Base-by-base conservation (phyloP, 1,140 invertebrate genomes). In the Araneus ventricosus region DNA sequence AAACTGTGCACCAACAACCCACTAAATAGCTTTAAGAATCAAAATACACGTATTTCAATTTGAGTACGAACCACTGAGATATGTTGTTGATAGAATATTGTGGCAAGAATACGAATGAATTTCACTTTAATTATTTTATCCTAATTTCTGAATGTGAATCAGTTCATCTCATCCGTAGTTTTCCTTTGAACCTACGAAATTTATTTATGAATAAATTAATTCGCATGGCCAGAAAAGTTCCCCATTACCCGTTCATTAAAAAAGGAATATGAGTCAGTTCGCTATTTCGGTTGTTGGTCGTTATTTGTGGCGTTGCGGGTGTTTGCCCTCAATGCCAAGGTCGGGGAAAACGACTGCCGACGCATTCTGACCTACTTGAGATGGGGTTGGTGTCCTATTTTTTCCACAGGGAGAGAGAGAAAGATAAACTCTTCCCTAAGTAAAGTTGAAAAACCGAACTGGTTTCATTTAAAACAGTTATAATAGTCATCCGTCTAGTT, bases 251-350 rank as follows among this genome's bases (percentile, higher is more conserved):
- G 59, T 4, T 52, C 45, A 52, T 52, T 52, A 52, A 52, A 27
- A 27, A 67, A 6, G 61, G 27, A 14, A 17, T 3, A 22, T 75
- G 70, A 75, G 1, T 37, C 70, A 75, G 1, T 37, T 30, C 30
- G 30, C 70, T 20, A 34, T 37, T 34, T n/a, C 20, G 22, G 45
- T 67, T 10, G 30, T 37, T 34, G 70, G 34, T 3, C 70, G 63
- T 67, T 75, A 75, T 75, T 75, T 75, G n/a, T 67, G 63, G 63
- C 63, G 27, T 27, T 27, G 70, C 27, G 70, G 70, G 70, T 20
- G 70, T 34, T 6, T 75, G 70, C 14, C 70, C 70, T 75, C 70
- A 75, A 75, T 75, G 34, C 30, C 70, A 75, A 75, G 70, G 70
- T 75, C 70, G 30, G 30, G 70, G 70, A 75, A 75, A 75, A 37